Conservation (phyloP, 2,888 invertebrate species). For the Oscheius sp. region DNA sequence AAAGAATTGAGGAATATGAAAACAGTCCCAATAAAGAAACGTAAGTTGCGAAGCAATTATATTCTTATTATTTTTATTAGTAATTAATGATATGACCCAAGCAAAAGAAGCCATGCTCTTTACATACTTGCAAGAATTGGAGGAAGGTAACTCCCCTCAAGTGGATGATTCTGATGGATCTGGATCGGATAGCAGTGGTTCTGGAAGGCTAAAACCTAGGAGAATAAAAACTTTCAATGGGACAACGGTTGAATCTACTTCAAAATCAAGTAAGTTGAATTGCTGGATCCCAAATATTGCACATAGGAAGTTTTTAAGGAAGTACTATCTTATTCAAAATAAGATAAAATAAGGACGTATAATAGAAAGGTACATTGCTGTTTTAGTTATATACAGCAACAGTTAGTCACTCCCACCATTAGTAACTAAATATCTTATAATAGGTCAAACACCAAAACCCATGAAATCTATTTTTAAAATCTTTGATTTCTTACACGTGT, state of each 20-base stretch:
- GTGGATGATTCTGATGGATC: conserved; percentile 49
- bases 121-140: conserved; percentile 48
- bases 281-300: no score
- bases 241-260: conserved; percentile 28
- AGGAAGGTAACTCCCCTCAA: conserved; percentile 4
- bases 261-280: conserved; percentile 28
- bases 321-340: no score
- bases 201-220: conserved; percentile 33
- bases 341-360: no score
- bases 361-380: no score
- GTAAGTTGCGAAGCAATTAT: conserved; percentile 30
- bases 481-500: not conserved
- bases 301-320: no score
- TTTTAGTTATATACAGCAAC: no score
- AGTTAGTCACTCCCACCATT: no score
- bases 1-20: conserved; percentile 42
- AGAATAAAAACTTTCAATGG: conserved; percentile 53
- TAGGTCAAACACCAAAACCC: no score
- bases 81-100: conserved; percentile 46
- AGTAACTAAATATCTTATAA: no score
- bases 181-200: conserved; percentile 28
- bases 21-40: conserved; percentile 44
- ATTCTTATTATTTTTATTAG: no score
- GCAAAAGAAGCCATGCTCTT: conserved; percentile 48
- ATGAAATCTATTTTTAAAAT: not conserved